These are phyloP conservation scores for Peromyscus maniculatus DNA, from an alignment of 2,113 vertebrate genomes.

Conservation along the genomic window DNA sequence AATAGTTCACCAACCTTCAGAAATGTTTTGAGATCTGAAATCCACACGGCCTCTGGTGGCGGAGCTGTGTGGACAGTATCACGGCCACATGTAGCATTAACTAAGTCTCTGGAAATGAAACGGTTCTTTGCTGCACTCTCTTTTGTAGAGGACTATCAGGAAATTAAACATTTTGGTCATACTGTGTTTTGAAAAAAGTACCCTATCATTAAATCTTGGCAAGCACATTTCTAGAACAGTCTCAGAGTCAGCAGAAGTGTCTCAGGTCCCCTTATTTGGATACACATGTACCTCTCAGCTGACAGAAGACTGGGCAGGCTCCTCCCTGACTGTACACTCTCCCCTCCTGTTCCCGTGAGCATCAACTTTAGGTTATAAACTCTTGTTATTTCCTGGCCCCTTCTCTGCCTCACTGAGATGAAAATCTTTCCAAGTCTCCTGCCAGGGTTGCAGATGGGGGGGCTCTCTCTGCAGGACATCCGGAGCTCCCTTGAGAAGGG, in stretches of 20 bases:
- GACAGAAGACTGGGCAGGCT: rapidly evolving
- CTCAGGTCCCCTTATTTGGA: rapidly evolving
- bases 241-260: not conserved
- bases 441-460: too few species aligned
- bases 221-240: not conserved
- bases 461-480: not conserved
- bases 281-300: rapidly evolving
- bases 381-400: too few species aligned
- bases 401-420: not conserved
- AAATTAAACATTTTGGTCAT: not conserved
- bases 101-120: not conserved
- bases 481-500: too few species aligned
- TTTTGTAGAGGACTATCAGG: not conserved
- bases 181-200: not conserved
- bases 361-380: too few species aligned
- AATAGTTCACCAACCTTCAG: constrained; percentile 46
- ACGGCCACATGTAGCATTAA: not conserved
- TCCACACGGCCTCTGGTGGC: not conserved
- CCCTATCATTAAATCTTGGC: not conserved
- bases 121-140: not conserved
- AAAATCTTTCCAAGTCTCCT: not conserved
- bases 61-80: not conserved
- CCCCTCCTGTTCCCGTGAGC: too few species aligned
- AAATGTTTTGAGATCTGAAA: constrained; percentile 52
- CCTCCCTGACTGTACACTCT: too few species aligned